Percentiles rank a stretch among this genome's conserved stretches.
Evolutionary conservation across 2,113 vertebrate genomes (phyloP).

Genomic region (Rhodinocichla rosea): DNA sequence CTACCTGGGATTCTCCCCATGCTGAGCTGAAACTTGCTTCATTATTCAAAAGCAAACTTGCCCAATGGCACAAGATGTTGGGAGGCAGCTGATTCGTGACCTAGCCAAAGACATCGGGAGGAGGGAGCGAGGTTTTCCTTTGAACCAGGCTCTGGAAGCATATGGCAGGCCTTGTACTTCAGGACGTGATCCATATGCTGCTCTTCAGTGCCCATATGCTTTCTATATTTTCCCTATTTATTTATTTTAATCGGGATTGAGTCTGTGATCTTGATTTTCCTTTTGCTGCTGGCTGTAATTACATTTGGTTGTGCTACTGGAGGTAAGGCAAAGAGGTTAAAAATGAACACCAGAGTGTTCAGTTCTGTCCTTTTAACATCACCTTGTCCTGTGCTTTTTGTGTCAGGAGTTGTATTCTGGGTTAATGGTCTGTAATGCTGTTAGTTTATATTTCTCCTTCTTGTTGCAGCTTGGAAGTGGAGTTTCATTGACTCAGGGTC

Average conservation of each 20-base stretch:
- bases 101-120: constrained; percentile 69
- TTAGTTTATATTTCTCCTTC: not conserved
- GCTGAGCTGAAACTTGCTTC: constrained; percentile 69
- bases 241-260: constrained; percentile 63
- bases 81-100: constrained; percentile 74
- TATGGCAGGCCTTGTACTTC: constrained; percentile 70
- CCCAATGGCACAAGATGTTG: constrained; percentile 60
- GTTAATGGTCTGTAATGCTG: not conserved
- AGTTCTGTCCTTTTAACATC: constrained; percentile 5
- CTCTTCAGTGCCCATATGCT: constrained; percentile 72
- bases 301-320: constrained; percentile 49
- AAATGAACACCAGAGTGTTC: not conserved
- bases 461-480: not conserved
- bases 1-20: constrained; percentile 75
- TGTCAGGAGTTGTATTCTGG: not conserved
- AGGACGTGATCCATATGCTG: constrained; percentile 75
- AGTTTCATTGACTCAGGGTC: not conserved
- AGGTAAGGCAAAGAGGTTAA: constrained; percentile 1
- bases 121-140: constrained; percentile 57
- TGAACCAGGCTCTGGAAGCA: constrained; percentile 69
- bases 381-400: not conserved
- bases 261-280: constrained; percentile 61
- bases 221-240: constrained; percentile 56
- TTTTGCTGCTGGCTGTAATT: constrained; percentile 69
- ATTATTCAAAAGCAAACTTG: constrained; percentile 75